Percentiles rank a stretch among this genome's conserved stretches.
These are phyloP conservation scores for Caenorhabditis briggsae DNA, from an alignment of 1,140 invertebrate genomes.

Conservation along the genomic window DNA sequence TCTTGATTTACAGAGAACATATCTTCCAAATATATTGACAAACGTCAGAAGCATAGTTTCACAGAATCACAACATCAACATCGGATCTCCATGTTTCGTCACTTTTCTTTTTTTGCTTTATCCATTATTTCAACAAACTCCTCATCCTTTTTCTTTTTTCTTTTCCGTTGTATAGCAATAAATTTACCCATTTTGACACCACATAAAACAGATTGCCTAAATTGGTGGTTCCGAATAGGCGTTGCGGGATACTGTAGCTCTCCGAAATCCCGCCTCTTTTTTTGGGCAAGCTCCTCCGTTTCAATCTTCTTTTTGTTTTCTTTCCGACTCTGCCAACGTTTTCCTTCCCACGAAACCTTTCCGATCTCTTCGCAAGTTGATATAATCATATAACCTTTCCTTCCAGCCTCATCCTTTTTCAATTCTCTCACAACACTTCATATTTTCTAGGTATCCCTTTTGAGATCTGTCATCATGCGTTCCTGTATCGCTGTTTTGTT, in stretches of 20 bases:
- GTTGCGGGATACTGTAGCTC: conserved; percentile 14
- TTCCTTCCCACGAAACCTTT: not conserved
- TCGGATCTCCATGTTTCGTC: too few species aligned
- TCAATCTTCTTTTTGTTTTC: not conserved
- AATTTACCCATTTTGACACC: not conserved
- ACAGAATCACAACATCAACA: too few species aligned
- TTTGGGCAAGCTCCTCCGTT: not conserved
- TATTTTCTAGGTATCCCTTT: conserved; percentile 1
- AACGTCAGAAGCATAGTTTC: too few species aligned
- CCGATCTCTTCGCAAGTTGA: not conserved
- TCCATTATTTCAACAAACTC: not conserved
- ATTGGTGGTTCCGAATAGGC: conserved; percentile 32
- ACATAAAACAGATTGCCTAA: conserved; percentile 25
- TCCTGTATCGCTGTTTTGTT: conserved; percentile 25
- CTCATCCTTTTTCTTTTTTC: not conserved
- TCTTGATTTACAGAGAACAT: too few species aligned
- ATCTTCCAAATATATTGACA: too few species aligned
- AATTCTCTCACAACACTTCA: not conserved
- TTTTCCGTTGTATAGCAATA: conserved; percentile 39
- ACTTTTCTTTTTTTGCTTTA: not conserved
- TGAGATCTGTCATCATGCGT: conserved; percentile 27
- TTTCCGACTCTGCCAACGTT: not conserved
- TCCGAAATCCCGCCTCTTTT: conserved; percentile 22
- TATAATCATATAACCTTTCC: conserved; percentile 1
- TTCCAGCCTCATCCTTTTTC: not conserved